Base-by-base conservation (phyloP, 2,113 vertebrate genomes). In the Anser cygnoides region DNA sequence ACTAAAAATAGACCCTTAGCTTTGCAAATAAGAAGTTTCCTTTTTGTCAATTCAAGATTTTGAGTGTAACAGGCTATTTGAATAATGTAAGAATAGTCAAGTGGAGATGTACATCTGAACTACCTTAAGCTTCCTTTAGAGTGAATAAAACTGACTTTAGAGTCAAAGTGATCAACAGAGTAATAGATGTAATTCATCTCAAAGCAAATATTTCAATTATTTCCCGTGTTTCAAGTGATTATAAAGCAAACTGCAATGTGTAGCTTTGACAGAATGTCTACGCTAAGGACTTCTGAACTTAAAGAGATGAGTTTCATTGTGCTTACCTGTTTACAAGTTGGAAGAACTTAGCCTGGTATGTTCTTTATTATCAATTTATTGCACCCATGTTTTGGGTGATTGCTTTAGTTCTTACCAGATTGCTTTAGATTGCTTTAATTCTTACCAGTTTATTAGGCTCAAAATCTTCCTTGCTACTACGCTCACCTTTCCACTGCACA, bases 201-300 rank as follows among this genome's bases (percentile, higher is more conserved):
- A 84, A 80, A 65, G 20, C 22, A 89, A 80, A 92, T 87, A 90
- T 80, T 93, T 89, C 58, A 90, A 73, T 57, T 33, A 29, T 39
- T 73, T 35, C 33, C 8, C 54, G 22, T 83, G 8, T 61, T 93
- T 83, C 54, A 21, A 73, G 19, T 73, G 54, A 65, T 61, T 90
- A 61, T 72, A 63, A 83, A 73, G 4, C 22, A 33, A 68, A 52
- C 58, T 79, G 72, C 28, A 76, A 22, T 61, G n/a, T 68, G 12
- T 35, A 49, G 4, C 25, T 76, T 76, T 83, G 43, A 65, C 28
- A 80, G 25, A 80, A 83, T 3, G 1, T 33, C 33, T 79, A 43
- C 1, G 2, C 6, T 41, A 46, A 63, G 25, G 61, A 58, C 21
- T 88, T 92, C 33, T 37, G 72, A 88, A 86, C 15, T 73, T 49